phyloP scores from a whole-genome alignment of 2,113 vertebrate species.

The Amphiprion percula region DNA sequence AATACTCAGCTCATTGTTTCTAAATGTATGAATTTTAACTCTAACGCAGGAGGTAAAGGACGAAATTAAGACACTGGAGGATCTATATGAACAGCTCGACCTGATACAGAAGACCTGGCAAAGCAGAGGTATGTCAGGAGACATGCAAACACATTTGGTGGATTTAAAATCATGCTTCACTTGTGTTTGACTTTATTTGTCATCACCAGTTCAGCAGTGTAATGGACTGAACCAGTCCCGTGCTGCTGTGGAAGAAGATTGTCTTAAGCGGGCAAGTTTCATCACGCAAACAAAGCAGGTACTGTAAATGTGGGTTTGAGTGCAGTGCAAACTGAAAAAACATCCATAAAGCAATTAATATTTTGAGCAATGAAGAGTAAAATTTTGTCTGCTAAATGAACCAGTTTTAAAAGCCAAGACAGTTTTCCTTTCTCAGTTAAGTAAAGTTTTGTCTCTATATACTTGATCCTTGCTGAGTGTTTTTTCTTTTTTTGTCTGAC shows the following conservation, averaged over 20 bases:
- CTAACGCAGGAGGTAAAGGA: constrained; percentile 87
- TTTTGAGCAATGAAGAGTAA: no score
- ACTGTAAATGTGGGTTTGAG: background rate
- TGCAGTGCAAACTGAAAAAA: no score
- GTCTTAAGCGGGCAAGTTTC: constrained; percentile 81
- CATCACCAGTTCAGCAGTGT: constrained; percentile 82
- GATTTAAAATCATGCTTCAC: background rate
- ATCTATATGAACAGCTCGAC: constrained; percentile 89
- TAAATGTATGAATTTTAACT: background rate
- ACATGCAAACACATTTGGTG: background rate
- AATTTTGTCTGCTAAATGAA: no score
- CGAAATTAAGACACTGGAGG: constrained; percentile 89
- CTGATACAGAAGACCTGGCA: constrained; percentile 88
- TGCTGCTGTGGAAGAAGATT: constrained; percentile 83
- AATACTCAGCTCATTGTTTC: background rate
- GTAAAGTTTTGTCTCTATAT: no score
- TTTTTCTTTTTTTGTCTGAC: constrained; percentile 2
- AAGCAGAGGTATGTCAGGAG: constrained; percentile 80
- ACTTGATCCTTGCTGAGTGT: no score
- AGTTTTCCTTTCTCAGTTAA: no score
- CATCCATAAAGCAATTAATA: no score
- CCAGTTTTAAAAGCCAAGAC: no score
- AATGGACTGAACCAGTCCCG: constrained; percentile 72
- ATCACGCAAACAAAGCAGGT: constrained; percentile 82
- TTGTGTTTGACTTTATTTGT: background rate